phyloP scores from a whole-genome alignment of 2,113 vertebrate species.

The Microcebus jonahi region DNA sequence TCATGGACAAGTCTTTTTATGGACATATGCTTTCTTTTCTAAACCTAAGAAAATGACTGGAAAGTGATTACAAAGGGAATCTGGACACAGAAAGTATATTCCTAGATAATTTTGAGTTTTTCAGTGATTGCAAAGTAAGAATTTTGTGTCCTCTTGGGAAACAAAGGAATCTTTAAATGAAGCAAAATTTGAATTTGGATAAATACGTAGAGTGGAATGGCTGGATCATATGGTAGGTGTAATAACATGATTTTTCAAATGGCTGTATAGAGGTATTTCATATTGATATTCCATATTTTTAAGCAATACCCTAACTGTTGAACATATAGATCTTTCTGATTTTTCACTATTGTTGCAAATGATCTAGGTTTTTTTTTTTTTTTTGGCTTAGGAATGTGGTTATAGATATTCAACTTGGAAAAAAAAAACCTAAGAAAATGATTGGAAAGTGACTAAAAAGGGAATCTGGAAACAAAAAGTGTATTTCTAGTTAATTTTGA shows the following conservation, averaged over 20 bases:
- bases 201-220: background rate
- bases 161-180: constrained; percentile 49
- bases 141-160: constrained; percentile 35
- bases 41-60: background rate
- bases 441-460: background rate
- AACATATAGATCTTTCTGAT: background rate
- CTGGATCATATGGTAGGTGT: background rate
- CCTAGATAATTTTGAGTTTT: constrained; percentile 28
- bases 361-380: background rate
- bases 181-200: background rate
- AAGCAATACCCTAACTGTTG: background rate
- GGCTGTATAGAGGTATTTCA: background rate
- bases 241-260: background rate
- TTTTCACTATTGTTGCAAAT: constrained; percentile 34
- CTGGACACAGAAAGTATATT: background rate
- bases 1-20: background rate
- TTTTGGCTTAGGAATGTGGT: background rate
- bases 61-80: background rate
- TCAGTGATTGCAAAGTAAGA: background rate
- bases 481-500: background rate
- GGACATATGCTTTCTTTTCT: constrained; percentile 2
- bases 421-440: background rate
- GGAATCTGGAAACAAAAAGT: background rate
- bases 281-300: background rate
- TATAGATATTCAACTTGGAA: background rate